Evolutionary conservation across 2,113 vertebrate genomes (phyloP).

Genomic region (Taxidea taxus): DNA sequence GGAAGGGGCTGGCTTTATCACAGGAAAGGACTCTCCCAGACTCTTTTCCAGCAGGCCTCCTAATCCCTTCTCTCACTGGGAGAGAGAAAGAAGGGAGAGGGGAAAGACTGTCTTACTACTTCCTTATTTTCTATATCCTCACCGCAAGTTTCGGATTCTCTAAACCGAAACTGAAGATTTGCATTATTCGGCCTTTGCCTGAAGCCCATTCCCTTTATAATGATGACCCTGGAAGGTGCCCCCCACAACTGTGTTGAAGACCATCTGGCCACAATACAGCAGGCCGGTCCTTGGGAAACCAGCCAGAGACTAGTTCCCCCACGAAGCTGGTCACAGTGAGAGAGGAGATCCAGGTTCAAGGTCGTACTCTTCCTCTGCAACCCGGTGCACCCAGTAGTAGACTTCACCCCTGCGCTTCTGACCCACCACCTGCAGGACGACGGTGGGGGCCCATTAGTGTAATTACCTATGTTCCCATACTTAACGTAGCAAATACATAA

Average conservation of each 20-base stretch:
- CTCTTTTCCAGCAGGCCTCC: neutral
- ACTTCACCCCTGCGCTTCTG: neutral
- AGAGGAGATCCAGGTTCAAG: neutral
- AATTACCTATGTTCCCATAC: neutral
- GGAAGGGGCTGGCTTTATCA: neutral
- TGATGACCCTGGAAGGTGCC: neutral
- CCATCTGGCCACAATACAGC: neutral
- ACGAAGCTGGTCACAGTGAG: neutral
- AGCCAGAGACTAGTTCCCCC: neutral
- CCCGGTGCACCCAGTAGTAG: neutral
- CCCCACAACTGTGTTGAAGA: neutral
- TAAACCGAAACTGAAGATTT: slow-evolving; percentile 37
- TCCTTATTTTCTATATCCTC: slow-evolving; percentile 11
- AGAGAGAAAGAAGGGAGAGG: neutral
- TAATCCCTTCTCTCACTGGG: neutral
- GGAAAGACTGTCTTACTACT: neutral
- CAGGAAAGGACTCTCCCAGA: neutral
- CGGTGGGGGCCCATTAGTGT: fast-evolving
- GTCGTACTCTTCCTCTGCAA: neutral
- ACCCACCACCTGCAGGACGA: neutral
- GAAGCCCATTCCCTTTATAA: neutral
- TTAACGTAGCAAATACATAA: neutral
- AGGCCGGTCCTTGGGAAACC: neutral
- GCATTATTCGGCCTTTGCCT: neutral
- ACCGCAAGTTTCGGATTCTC: neutral